Conservation (phyloP, 2,888 invertebrate species). For the Gnatocerus cornutus region DNA sequence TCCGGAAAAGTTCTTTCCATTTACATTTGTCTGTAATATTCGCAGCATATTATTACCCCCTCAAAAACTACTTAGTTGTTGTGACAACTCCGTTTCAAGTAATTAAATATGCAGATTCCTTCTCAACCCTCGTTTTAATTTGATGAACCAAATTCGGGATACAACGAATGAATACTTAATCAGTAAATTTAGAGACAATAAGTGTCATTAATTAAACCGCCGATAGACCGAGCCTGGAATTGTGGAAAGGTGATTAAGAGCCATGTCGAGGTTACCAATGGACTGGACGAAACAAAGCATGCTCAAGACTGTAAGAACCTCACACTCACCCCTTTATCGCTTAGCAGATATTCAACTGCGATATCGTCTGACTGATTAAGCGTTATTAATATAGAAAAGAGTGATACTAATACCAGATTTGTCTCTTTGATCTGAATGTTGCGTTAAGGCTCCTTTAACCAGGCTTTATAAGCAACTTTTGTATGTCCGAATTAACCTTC, state of each 20-base stretch:
- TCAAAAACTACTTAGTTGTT: slow-evolving; percentile 32
- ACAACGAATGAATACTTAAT: slow-evolving; percentile 52
- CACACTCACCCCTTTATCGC: slow-evolving; percentile 8
- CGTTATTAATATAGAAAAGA: slow-evolving; percentile 27
- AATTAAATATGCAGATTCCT: slow-evolving; percentile 51
- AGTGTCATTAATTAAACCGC: slow-evolving; percentile 51
- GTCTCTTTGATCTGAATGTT: slow-evolving; percentile 34
- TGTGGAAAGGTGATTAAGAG: slow-evolving; percentile 48
- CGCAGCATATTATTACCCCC: slow-evolving; percentile 9
- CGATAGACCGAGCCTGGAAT: slow-evolving; percentile 43
- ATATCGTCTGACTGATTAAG: slow-evolving; percentile 29
- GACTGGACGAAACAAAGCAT: slow-evolving; percentile 32
- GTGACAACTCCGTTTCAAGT: slow-evolving; percentile 30
- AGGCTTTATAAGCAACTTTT: slow-evolving; percentile 3
- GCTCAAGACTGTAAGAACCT: slow-evolving; percentile 16
- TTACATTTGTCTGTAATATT: neutral
- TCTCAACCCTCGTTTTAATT: slow-evolving; percentile 37
- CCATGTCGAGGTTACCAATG: slow-evolving; percentile 39
- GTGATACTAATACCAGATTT: slow-evolving; percentile 24
- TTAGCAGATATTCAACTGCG: slow-evolving; percentile 4
- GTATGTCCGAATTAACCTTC: slow-evolving; percentile 10
- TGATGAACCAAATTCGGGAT: slow-evolving; percentile 39
- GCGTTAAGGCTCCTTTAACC: slow-evolving; percentile 9
- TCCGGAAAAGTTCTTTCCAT: no score
- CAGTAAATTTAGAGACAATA: slow-evolving; percentile 52